A percentile compares a stretch with the other conserved stretches of the same genome.
These are phyloP conservation scores for Synergus itoensis DNA, from an alignment of 2,888 invertebrate genomes.

Conservation along the genomic window DNA sequence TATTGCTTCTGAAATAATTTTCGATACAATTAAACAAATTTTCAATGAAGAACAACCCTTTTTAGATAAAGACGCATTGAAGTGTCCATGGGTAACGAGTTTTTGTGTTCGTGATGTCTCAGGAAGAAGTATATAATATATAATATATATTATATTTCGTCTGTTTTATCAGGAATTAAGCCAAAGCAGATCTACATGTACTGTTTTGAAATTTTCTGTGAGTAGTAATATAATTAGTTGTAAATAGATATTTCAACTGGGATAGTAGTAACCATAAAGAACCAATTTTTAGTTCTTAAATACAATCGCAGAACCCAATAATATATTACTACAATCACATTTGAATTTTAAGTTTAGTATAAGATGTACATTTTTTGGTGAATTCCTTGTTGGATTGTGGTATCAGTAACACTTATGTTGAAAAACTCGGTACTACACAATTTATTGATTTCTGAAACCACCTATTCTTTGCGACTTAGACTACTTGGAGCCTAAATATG, in stretches of 20 bases:
- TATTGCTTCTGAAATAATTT: background rate
- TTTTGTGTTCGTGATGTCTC: background rate
- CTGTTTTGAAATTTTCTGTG: background rate
- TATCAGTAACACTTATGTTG: background rate
- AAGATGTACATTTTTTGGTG: background rate
- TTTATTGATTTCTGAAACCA: background rate
- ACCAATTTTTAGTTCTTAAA: background rate
- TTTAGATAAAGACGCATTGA: slow-evolving; percentile 33
- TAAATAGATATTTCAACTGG: background rate
- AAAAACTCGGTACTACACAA: background rate
- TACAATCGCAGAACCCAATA: background rate
- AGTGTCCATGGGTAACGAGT: background rate
- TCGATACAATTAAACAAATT: background rate
- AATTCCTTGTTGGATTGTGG: background rate
- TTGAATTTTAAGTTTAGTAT: background rate
- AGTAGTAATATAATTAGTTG: background rate
- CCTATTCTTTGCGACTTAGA: background rate
- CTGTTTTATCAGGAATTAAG: background rate
- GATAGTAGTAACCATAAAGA: background rate
- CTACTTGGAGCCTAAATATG: background rate
- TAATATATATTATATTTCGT: background rate
- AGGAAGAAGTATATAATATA: background rate
- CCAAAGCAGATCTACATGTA: slow-evolving; percentile 3
- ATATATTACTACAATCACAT: background rate
- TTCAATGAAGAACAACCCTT: background rate